A percentile compares a stretch with the other conserved stretches of the same genome.
Conservation (phyloP, 2,888 invertebrate genomes). For the Harpalus rubripes region DNA sequence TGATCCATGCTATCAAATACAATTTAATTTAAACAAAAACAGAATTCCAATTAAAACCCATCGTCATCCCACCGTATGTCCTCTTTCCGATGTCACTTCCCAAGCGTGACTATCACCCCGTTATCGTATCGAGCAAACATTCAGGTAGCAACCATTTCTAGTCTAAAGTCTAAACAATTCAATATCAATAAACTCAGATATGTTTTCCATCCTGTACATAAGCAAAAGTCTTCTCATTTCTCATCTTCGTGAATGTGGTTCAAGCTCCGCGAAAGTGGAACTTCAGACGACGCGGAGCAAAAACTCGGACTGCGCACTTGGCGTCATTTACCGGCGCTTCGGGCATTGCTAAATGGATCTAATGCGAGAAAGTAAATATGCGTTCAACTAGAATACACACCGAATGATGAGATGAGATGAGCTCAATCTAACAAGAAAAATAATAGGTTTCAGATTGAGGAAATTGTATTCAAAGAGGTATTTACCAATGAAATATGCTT, state of each 20-base stretch:
- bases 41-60: background rate
- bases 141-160: background rate
- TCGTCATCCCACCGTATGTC: background rate
- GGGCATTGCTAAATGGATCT: conserved; percentile 16
- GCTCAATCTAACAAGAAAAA: too few species aligned
- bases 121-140: conserved; percentile 22
- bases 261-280: conserved; percentile 48
- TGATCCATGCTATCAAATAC: background rate
- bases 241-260: conserved; percentile 15
- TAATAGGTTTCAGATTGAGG: too few species aligned
- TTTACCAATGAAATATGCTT: too few species aligned
- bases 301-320: background rate
- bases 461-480: too few species aligned
- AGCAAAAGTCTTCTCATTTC: conserved; percentile 30
- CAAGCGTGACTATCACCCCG: background rate
- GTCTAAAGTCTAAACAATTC: conserved; percentile 10
- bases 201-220: background rate
- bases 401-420: background rate
- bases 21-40: background rate
- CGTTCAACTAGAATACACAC: conserved; percentile 3
- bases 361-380: conserved; percentile 37
- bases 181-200: background rate
- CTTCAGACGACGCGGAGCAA: conserved; percentile 21
- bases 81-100: background rate
- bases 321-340: conserved; percentile 30